Evolutionary conservation across 2,113 vertebrate genomes (phyloP).

Genomic region (Nothocercus nigrocapillus): DNA sequence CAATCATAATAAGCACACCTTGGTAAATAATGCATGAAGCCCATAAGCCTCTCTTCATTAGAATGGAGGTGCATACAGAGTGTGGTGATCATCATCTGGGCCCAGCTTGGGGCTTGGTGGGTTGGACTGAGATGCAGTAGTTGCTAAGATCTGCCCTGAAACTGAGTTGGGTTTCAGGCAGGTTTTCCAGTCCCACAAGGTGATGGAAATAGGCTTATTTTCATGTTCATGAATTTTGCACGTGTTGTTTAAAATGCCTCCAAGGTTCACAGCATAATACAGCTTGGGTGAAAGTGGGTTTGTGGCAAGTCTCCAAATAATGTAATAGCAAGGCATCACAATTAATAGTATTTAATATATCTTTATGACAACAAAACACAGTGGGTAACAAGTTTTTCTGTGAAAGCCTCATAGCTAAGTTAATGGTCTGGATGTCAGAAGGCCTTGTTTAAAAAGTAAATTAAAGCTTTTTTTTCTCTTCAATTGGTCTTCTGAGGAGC

Average conservation of each 20-base stretch:
- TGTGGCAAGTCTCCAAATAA: conserved; percentile 49
- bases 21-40: conserved; percentile 70
- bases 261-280: not conserved
- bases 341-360: conserved; percentile 61
- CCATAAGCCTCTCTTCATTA: conserved; percentile 67
- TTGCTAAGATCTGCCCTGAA: not conserved
- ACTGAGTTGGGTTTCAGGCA: not conserved
- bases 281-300: conserved; percentile 16
- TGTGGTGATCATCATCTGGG: conserved; percentile 18
- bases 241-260: conserved; percentile 15
- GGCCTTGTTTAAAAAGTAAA: conserved; percentile 55
- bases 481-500: conserved; percentile 14
- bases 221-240: not conserved
- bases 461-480: not conserved
- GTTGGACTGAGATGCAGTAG: conserved; percentile 1
- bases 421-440: conserved; percentile 60
- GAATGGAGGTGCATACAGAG: conserved; percentile 18
- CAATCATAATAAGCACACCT: conserved; percentile 68
- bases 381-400: conserved; percentile 44
- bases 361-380: conserved; percentile 11
- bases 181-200: not conserved
- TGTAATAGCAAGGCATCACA: conserved; percentile 6
- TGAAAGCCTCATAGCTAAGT: conserved; percentile 39
- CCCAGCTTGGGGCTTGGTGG: not conserved
- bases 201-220: conserved; percentile 3